phyloP scores from a whole-genome alignment of 1,140 invertebrate species.

The Ptiloglossa arizonensis region DNA sequence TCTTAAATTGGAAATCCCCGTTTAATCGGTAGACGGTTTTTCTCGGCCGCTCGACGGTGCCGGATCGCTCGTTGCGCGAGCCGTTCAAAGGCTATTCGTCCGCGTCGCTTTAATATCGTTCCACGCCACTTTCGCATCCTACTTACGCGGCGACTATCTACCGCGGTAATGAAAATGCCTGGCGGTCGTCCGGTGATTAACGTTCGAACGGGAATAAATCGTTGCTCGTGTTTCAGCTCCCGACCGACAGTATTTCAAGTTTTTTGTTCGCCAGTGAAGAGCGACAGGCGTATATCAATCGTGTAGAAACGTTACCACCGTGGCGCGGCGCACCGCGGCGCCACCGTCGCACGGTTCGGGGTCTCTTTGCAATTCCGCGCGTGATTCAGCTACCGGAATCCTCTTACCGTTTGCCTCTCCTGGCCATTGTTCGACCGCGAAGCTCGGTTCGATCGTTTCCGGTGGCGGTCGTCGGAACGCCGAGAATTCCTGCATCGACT shows the following conservation, averaged over 20 bases:
- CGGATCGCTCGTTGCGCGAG: neutral
- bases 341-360: neutral
- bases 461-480: neutral
- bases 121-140: neutral
- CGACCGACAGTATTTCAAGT: slow-evolving; percentile 1
- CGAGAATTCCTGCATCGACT: slow-evolving; percentile 41
- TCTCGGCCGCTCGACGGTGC: neutral
- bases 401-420: slow-evolving; percentile 35
- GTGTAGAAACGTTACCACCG: no score
- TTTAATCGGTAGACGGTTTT: neutral
- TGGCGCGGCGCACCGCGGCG: no score
- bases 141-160: slow-evolving; percentile 9
- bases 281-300: slow-evolving; percentile 25
- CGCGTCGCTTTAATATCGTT: slow-evolving; percentile 34
- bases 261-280: neutral
- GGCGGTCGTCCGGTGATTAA: slow-evolving; percentile 15
- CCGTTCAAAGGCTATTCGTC: neutral
- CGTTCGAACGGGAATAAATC: slow-evolving; percentile 37
- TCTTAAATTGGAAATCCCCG: no score
- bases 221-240: slow-evolving; percentile 1
- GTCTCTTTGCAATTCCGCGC: slow-evolving; percentile 19
- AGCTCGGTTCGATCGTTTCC: slow-evolving; percentile 31
- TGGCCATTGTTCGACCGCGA: slow-evolving; percentile 34
- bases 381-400: slow-evolving; percentile 31
- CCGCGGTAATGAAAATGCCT: slow-evolving; percentile 33